Conservation (phyloP, 2,113 vertebrate species). For the Corydoras sp. region DNA sequence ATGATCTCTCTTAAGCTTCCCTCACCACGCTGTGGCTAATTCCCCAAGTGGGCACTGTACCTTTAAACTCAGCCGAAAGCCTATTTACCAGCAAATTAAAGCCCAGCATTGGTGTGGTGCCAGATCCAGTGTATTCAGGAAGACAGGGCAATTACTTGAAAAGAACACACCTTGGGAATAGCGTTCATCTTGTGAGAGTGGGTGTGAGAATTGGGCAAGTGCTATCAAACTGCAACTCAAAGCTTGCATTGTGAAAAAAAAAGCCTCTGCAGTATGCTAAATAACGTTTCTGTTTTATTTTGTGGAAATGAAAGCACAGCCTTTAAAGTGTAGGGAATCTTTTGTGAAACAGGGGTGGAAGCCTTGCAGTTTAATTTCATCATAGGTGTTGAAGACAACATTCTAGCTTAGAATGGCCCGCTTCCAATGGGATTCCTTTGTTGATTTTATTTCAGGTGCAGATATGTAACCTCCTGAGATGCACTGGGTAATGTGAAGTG, state of each 20-base stretch:
- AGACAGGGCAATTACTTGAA: conserved; percentile 62
- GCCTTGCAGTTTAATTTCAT: conserved; percentile 60
- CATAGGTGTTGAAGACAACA: conserved; percentile 41
- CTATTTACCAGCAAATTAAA: conserved; percentile 63
- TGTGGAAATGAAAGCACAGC: conserved; percentile 44
- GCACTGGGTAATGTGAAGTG: conserved; percentile 8
- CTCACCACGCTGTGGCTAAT: conserved; percentile 47
- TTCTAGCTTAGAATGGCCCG: conserved; percentile 43
- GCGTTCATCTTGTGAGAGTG: conserved; percentile 47
- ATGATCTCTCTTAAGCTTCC: conserved; percentile 46
- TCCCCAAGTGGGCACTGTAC: conserved; percentile 47
- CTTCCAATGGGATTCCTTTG: conserved; percentile 57
- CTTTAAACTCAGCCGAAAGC: conserved; percentile 64
- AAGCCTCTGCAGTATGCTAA: conserved; percentile 14
- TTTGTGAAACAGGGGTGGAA: conserved; percentile 1
- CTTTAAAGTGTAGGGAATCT: conserved; percentile 25
- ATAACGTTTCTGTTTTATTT: conserved; percentile 36
- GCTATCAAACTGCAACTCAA: conserved; percentile 40
- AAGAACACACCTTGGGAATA: conserved; percentile 52
- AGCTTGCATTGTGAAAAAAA: conserved; percentile 30
- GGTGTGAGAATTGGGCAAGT: conserved; percentile 38
- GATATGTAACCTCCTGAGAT: conserved; percentile 48
- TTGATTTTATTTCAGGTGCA: conserved; percentile 54
- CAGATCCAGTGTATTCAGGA: conserved; percentile 43
- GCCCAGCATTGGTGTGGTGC: conserved; percentile 41